Evolutionary conservation across 2,888 invertebrate species (phyloP), one percentile per base, ranked within the genome.

Genomic region (Chymomyza caudatula): DNA sequence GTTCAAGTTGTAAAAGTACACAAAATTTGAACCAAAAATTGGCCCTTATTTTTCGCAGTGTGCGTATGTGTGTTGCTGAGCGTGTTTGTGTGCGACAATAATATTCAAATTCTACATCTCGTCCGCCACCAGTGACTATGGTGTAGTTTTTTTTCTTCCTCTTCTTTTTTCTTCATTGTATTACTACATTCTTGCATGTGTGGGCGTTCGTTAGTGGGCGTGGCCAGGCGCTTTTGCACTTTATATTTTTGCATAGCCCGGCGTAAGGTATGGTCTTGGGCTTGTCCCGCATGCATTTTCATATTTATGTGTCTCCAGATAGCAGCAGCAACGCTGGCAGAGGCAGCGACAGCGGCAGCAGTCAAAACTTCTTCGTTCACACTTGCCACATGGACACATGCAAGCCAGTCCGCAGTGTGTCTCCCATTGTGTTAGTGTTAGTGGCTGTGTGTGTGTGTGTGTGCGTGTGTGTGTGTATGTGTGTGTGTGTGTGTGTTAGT

Each of bases 301-400:
- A 82, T 82, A 82, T 82, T 85, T 82, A 82, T 82, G 82, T 82
- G 85, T 82, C 82, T 85, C 82, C 73, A 74, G 82, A 82, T 82
- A 82, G 82, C 29, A 55, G 55, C 74, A 67, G 66, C 74, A 67
- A n/a, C 55, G 17, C 8, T 51, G 22, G 51, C 51, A 4, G 29
- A 37, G 29, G 53, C 44, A 43, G 52, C 53, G 52, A 44, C 53
- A 6, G 5, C 49, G 49, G 56, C 63, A 68, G 71, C 74, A 82
- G 80, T 85, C 80, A 79, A 80, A 80, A 85, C 74, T 82, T 85
- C 76, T 77, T 73, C 73, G 69, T 71, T 76, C 76, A 77, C 79
- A 72, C 77, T 77, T 70, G 63, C 66, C 55, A 44, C 37, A 49
- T 19, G 29, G 44, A 57, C 47, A 54, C 6, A 23, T 20, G 43